These are phyloP conservation scores for Hormaphis cornu DNA, from an alignment of 1,140 invertebrate species.

Conservation along the genomic window DNA sequence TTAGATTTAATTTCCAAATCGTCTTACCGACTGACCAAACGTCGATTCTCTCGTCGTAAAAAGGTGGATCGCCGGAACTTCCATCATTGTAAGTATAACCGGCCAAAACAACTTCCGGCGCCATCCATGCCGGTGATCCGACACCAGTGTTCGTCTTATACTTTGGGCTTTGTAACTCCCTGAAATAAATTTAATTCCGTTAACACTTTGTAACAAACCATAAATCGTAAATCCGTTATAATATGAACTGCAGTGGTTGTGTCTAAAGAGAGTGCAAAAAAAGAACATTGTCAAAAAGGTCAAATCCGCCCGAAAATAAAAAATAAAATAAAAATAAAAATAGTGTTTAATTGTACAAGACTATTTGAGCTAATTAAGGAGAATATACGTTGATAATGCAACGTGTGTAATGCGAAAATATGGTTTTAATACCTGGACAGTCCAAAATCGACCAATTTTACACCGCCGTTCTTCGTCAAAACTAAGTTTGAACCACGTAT, in stretches of 20 bases:
- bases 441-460: slow-evolving; percentile 78
- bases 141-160: slow-evolving; percentile 59
- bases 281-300: too few relatives aligned
- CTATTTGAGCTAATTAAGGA: too few relatives aligned
- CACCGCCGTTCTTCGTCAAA: slow-evolving; percentile 68
- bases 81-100: slow-evolving; percentile 42
- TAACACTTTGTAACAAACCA: too few relatives aligned
- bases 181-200: too few relatives aligned
- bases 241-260: too few relatives aligned
- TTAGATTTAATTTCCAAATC: not conserved
- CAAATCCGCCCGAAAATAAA: too few relatives aligned
- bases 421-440: slow-evolving; percentile 57
- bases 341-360: too few relatives aligned
- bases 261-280: too few relatives aligned
- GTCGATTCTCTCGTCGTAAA: slow-evolving; percentile 66
- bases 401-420: too few relatives aligned
- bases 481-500: slow-evolving; percentile 77
- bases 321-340: too few relatives aligned
- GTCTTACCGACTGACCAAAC: slow-evolving; percentile 75
- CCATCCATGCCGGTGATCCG: slow-evolving; percentile 86
- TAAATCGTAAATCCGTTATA: too few relatives aligned
- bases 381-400: too few relatives aligned
- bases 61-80: slow-evolving; percentile 41
- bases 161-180: slow-evolving; percentile 63
- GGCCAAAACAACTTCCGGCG: slow-evolving; percentile 66